A percentile compares a stretch with the other conserved stretches of the same genome.
phyloP scores from a whole-genome alignment of 1,140 invertebrate species.

The Bombus consobrinus region DNA sequence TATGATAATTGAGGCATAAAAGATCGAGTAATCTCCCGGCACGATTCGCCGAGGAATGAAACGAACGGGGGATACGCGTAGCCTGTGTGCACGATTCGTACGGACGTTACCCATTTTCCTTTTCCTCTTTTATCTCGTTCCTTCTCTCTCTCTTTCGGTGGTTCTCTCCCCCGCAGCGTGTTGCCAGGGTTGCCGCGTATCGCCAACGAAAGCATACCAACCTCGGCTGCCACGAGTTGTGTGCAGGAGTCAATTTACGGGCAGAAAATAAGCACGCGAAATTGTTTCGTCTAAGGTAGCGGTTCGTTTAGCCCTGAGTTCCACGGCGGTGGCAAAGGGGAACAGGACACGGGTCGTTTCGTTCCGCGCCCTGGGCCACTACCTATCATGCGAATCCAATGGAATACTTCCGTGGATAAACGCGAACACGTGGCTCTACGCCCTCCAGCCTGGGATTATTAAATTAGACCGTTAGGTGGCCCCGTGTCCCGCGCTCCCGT shows the following conservation, averaged over 20 bases:
- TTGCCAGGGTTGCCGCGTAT: too few relatives aligned
- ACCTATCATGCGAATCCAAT: constrained; percentile 66
- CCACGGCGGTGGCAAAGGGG: constrained; percentile 54
- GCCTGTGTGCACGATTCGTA: not conserved
- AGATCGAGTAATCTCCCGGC: constrained; percentile 73
- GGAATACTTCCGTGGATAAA: constrained; percentile 67
- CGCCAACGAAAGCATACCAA: not conserved
- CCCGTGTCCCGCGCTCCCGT: not conserved
- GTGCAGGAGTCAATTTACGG: constrained; percentile 74
- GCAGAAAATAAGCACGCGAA: constrained; percentile 72
- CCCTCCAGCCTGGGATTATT: constrained; percentile 51
- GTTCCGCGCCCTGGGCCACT: constrained; percentile 37
- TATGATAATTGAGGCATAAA: constrained; percentile 78
- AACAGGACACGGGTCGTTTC: constrained; percentile 39
- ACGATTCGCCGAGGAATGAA: constrained; percentile 57
- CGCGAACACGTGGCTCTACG: constrained; percentile 61
- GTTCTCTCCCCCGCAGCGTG: constrained; percentile 33
- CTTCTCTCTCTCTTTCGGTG: too few relatives aligned
- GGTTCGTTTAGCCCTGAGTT: constrained; percentile 72
- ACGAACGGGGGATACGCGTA: not conserved
- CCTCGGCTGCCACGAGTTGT: constrained; percentile 25
- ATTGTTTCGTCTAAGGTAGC: constrained; percentile 76
- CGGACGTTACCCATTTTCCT: constrained; percentile 3
- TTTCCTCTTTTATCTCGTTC: not conserved
- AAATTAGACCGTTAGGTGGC: constrained; percentile 63